phyloP scores from a whole-genome alignment of 2,888 invertebrate species.

The Achlya flavicornis region DNA sequence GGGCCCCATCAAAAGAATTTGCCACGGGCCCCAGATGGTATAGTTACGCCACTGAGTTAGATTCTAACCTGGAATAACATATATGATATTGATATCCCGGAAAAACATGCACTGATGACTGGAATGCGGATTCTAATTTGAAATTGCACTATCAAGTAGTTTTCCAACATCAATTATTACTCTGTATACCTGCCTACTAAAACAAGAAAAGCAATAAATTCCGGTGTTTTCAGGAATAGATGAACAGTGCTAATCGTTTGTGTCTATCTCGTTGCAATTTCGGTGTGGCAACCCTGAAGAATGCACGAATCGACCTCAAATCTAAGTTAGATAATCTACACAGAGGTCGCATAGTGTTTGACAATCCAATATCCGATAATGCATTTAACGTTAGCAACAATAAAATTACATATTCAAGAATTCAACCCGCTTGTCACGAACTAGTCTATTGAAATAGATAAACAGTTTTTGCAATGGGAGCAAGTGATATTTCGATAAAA shows the following conservation, averaged over 20 bases:
- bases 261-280: background rate
- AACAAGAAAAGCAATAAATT: background rate
- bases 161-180: too few relatives aligned
- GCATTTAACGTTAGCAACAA: conserved; percentile 39
- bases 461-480: conserved; percentile 21
- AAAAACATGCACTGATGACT: too few relatives aligned
- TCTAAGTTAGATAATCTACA: conserved; percentile 36
- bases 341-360: conserved; percentile 57
- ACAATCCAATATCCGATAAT: conserved; percentile 47
- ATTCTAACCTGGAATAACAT: too few relatives aligned
- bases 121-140: too few relatives aligned
- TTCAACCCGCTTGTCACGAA: conserved; percentile 30
- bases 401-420: conserved; percentile 25
- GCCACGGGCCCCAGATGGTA: too few relatives aligned
- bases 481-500: background rate
- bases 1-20: too few relatives aligned
- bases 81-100: too few relatives aligned
- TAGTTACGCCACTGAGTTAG: too few relatives aligned
- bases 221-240: background rate
- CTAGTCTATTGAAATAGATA: conserved; percentile 28
- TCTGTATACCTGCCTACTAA: too few relatives aligned
- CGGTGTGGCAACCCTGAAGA: conserved; percentile 26
- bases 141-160: too few relatives aligned
- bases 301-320: conserved; percentile 47
- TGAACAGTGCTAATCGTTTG: background rate